These are phyloP conservation scores for Nesidiocoris tenuis DNA, from an alignment of 2,888 invertebrate species.

Conservation along the genomic window DNA sequence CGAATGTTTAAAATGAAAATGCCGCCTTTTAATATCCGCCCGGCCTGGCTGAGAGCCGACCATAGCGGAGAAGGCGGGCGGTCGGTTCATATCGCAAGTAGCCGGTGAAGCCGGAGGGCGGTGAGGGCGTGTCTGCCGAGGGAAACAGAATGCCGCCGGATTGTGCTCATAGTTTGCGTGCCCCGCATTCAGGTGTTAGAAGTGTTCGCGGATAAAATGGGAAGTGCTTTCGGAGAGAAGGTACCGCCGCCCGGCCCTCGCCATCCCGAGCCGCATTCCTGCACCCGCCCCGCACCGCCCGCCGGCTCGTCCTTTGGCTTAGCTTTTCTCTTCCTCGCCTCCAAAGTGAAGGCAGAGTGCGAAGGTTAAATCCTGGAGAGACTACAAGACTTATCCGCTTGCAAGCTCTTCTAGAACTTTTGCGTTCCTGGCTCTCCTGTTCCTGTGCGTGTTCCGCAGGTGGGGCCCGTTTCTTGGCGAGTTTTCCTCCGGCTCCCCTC, in stretches of 20 bases:
- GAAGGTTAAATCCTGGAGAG: neutral
- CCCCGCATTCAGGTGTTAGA: conserved; percentile 32
- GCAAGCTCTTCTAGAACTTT: neutral
- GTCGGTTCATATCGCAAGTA: neutral
- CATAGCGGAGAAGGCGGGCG: no score
- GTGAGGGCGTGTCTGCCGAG: neutral
- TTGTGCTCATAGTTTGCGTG: conserved; percentile 24
- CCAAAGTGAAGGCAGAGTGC: neutral
- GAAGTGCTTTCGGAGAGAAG: conserved; percentile 15
- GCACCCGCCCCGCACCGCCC: neutral
- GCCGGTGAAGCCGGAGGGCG: neutral
- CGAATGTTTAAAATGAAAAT: no score
- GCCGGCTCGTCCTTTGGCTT: neutral
- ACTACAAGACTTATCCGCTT: neutral
- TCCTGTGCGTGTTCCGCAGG: neutral
- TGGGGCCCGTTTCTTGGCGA: neutral
- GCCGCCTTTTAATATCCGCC: no score
- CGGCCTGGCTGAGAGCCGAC: no score
- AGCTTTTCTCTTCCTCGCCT: neutral
- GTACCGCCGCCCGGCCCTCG: no score
- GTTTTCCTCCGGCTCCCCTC: neutral
- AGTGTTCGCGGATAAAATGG: conserved; percentile 29
- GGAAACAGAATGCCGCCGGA: conserved; percentile 19
- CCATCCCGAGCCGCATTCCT: neutral
- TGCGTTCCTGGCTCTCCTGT: neutral